phyloP scores from a whole-genome alignment of 1,140 invertebrate genomes.

The Pogonognathellus flavescens region DNA sequence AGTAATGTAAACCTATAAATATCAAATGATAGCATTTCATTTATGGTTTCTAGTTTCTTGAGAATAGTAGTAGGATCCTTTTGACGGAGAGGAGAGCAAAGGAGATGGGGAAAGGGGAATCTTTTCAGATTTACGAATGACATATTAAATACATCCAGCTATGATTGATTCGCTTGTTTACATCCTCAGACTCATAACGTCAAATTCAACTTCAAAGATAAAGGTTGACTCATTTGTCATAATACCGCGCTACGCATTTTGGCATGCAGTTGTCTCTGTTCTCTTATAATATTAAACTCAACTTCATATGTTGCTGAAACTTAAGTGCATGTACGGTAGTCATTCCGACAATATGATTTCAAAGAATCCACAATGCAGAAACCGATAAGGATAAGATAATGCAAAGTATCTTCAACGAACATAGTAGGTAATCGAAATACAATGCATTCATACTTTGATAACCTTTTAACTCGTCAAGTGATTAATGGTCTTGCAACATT shows the following conservation, averaged over 20 bases:
- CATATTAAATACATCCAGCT: conserved; percentile 29
- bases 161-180: conserved; percentile 61
- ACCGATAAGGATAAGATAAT: too few species aligned
- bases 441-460: not conserved
- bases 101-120: not conserved
- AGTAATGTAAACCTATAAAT: conserved; percentile 38
- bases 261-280: too few species aligned
- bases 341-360: too few species aligned
- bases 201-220: conserved; percentile 29
- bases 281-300: too few species aligned
- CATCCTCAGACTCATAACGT: conserved; percentile 32
- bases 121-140: conserved; percentile 18
- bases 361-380: too few species aligned
- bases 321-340: too few species aligned
- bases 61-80: conserved; percentile 1
- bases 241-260: not conserved
- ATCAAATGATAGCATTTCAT: conserved; percentile 2
- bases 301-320: too few species aligned
- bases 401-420: too few species aligned
- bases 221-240: conserved; percentile 51
- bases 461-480: not conserved
- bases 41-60: conserved; percentile 10
- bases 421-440: too few species aligned
- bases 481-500: not conserved
- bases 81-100: conserved; percentile 3